Base-by-base conservation (phyloP, 2,797 vertebrate species). In the Poecilia picta region DNA sequence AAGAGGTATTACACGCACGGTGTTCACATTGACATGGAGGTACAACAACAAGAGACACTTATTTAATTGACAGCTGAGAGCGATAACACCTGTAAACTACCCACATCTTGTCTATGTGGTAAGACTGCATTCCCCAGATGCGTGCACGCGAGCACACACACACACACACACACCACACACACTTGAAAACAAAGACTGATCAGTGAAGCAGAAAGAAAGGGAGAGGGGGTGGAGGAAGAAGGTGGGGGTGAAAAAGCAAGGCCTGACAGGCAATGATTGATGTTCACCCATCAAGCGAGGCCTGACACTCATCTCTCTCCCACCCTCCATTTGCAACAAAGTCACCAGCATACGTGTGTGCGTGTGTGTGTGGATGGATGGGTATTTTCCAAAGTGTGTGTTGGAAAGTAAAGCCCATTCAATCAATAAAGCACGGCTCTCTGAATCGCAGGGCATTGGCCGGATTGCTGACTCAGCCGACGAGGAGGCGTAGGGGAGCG, bases 391-490 rank as follows among this genome's bases (percentile, higher is more conserved):
- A 77, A 84, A 77, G 83, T 81, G 88, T 87, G 89, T 81, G 87
- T 89, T 88, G 85, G 84, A 85, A 90, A 88, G 88, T 90, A 82
- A 92, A 87, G 94, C 91, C 91, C 93, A 93, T 85, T 83, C 93
- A 95, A 96, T 96, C 94, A 95, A 96, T 96, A 94, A 88, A 94
- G 92, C 89, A 82, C 88, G 94, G 84, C 88, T 83, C 85, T 92
- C 89, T 89, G 88, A 93, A 92, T 94, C 89, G 91, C 90, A 39
- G 88, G 76, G 78, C 90, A 86, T 85, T 81, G 89, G 87, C 90
- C 91, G 92, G 88, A 92, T 93, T 91, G 95, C 95, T 95, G 95
- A 96, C 92, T 88, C 88, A 93, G 94, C 95, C 94, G 86, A 91
- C 93, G 89, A 85, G 75, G 87, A 87, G 85, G 88, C 84, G 79